Evolutionary conservation across 2,797 vertebrate species (phyloP).

Genomic region (Corythornis leucogaster): DNA sequence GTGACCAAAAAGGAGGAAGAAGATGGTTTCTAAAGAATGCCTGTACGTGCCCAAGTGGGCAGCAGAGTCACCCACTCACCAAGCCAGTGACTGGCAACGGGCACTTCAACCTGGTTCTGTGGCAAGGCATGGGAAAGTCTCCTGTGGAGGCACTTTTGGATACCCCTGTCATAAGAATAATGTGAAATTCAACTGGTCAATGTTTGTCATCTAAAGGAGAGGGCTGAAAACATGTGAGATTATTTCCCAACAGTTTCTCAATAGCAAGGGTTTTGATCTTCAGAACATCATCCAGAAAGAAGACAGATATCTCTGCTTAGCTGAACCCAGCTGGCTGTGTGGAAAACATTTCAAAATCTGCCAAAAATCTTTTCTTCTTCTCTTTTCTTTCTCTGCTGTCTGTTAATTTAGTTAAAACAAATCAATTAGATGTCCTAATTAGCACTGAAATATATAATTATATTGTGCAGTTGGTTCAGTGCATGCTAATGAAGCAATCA

Average conservation of each 20-base stretch:
- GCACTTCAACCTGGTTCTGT: background rate
- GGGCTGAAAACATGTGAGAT: background rate
- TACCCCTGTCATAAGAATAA: background rate
- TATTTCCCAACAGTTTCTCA: slow-evolving; percentile 41
- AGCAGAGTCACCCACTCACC: background rate
- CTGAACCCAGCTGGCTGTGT: slow-evolving; percentile 52
- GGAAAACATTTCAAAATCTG: slow-evolving; percentile 61
- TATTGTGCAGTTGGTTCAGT: slow-evolving; percentile 31
- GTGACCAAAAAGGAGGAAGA: slow-evolving; percentile 45
- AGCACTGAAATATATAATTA: slow-evolving; percentile 59
- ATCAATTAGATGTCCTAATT: slow-evolving; percentile 66
- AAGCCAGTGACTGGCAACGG: background rate
- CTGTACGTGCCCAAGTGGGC: background rate
- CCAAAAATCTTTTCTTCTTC: background rate
- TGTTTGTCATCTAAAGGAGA: background rate
- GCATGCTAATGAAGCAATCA: slow-evolving; percentile 63
- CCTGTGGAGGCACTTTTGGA: background rate
- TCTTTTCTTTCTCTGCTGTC: background rate
- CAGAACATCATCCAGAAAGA: slow-evolving; percentile 33
- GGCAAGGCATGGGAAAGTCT: background rate
- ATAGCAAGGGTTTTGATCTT: slow-evolving; percentile 31
- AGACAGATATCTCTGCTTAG: slow-evolving; percentile 40
- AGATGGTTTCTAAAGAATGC: slow-evolving; percentile 11
- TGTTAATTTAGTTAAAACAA: slow-evolving; percentile 68
- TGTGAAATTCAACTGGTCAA: background rate